A percentile compares a stretch with the other conserved stretches of the same genome.
These are phyloP conservation scores for Timema cristinae DNA, from an alignment of 2,888 invertebrate genomes.

Conservation along the genomic window DNA sequence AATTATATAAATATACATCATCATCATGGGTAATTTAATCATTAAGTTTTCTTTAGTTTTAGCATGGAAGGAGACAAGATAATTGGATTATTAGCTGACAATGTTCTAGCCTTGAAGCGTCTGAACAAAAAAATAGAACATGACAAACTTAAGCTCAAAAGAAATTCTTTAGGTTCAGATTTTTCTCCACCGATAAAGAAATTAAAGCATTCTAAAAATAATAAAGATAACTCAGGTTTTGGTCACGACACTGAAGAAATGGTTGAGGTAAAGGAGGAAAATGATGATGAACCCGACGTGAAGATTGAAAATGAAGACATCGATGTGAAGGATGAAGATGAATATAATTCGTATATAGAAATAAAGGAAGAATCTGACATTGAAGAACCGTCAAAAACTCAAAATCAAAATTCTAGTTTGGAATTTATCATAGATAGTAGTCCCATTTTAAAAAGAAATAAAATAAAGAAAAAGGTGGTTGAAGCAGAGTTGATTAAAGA, in stretches of 20 bases:
- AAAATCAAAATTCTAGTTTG: background rate
- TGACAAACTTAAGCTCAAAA: slow-evolving; percentile 7
- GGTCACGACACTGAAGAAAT: background rate
- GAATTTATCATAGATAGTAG: background rate
- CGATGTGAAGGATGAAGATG: slow-evolving; percentile 19
- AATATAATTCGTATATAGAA: background rate
- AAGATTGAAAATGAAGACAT: slow-evolving; percentile 21
- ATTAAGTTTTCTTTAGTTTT: slow-evolving; percentile 16
- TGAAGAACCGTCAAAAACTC: background rate
- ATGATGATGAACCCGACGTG: background rate
- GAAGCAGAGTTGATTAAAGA: background rate
- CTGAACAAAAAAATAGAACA: no score
- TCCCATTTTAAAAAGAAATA: background rate
- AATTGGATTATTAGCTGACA: slow-evolving; percentile 21
- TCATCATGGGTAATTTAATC: background rate
- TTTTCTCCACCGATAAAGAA: background rate
- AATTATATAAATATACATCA: no score
- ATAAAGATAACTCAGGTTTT: background rate
- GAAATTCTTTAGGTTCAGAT: slow-evolving; percentile 30
- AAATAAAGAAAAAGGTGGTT: background rate
- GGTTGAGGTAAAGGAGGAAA: background rate
- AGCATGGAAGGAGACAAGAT: slow-evolving; percentile 36
- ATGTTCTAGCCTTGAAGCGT: no score
- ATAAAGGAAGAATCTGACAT: slow-evolving; percentile 8
- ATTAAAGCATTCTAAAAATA: background rate